Percentiles rank a stretch among this genome's conserved stretches.
Evolutionary conservation across 2,797 vertebrate species (phyloP).

Genomic region (Caiman crocodilus): DNA sequence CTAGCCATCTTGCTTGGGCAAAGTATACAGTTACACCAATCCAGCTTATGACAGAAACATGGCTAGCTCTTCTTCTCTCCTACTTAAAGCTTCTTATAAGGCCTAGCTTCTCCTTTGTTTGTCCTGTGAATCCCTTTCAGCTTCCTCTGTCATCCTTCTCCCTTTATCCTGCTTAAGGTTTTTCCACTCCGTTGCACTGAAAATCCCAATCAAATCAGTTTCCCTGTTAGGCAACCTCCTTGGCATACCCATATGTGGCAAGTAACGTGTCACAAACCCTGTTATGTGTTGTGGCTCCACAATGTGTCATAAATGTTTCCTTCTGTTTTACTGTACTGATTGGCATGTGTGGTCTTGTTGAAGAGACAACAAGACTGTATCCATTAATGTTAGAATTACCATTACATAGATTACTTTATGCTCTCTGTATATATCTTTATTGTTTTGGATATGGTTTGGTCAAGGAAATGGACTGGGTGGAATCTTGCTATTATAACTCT

Average conservation of each 20-base stretch:
- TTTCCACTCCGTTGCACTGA: not conserved
- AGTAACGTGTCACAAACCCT: too few species aligned
- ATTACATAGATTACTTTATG: too few species aligned
- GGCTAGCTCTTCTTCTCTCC: not conserved
- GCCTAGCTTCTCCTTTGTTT: not conserved
- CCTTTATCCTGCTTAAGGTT: not conserved
- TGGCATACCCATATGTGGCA: not conserved
- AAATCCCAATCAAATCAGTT: not conserved
- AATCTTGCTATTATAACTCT: too few species aligned
- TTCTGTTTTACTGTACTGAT: too few species aligned
- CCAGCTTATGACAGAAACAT: not conserved
- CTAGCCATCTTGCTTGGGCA: not conserved
- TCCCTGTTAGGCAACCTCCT: not conserved
- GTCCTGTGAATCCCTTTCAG: not conserved
- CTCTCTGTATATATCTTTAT: too few species aligned
- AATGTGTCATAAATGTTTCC: too few species aligned
- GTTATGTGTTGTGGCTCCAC: too few species aligned
- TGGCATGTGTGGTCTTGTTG: too few species aligned
- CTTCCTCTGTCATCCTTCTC: not conserved
- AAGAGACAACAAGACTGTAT: too few species aligned
- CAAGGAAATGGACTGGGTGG: too few species aligned
- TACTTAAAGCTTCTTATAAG: not conserved
- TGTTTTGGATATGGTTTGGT: too few species aligned
- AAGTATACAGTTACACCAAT: not conserved
- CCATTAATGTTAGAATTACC: too few species aligned